Evolutionary conservation across 2,888 invertebrate genomes (phyloP).

Genomic region (Scelioninae gen. 2): DNA sequence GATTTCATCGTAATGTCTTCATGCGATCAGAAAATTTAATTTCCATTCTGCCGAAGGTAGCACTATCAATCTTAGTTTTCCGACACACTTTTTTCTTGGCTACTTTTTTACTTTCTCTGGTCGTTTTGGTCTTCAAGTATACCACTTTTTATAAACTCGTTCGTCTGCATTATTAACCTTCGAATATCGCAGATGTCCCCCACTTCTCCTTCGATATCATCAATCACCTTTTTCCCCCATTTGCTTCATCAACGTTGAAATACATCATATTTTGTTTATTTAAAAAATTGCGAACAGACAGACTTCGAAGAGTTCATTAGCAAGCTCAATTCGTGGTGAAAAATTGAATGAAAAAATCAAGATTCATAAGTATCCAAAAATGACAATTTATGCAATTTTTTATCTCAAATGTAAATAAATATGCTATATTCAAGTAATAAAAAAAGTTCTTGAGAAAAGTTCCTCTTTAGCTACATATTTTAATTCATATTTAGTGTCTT

Average conservation of each 20-base stretch:
- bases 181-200: slow-evolving; percentile 26
- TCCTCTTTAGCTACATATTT: no score
- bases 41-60: slow-evolving; percentile 23
- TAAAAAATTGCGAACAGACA: no score
- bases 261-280: slow-evolving; percentile 34
- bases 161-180: slow-evolving; percentile 53
- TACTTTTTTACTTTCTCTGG: slow-evolving; percentile 7
- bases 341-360: no score
- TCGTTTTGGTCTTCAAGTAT: slow-evolving; percentile 32
- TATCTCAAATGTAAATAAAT: no score
- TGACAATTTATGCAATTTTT: no score
- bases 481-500: no score
- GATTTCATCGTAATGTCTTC: not conserved
- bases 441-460: no score
- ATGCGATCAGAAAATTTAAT: slow-evolving; percentile 20
- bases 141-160: slow-evolving; percentile 29
- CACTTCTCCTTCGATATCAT: slow-evolving; percentile 5
- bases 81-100: slow-evolving; percentile 23
- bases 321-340: no score
- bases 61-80: slow-evolving; percentile 43
- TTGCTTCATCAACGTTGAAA: slow-evolving; percentile 29
- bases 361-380: no score
- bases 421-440: no score
- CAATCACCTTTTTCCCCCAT: slow-evolving; percentile 41
- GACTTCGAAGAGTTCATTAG: no score